A percentile compares a stretch with the other conserved stretches of the same genome.
Conservation (phyloP, 2,888 invertebrate genomes). For the Amorpha juglandis region DNA sequence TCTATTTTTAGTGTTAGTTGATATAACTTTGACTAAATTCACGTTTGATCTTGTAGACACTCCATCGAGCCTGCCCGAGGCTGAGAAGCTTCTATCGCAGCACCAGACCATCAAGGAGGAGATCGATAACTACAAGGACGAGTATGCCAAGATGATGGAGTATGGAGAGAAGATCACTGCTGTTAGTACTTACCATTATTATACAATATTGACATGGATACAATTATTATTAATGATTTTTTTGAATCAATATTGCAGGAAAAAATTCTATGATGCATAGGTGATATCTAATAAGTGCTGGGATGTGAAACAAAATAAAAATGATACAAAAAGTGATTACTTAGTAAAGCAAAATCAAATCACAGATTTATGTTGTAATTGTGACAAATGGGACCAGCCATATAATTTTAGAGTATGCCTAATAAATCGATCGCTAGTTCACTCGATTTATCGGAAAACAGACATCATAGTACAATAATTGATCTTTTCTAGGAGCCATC, state of each 20-base stretch:
- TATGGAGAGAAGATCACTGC: conserved; percentile 98
- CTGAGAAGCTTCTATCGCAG: conserved; percentile 97
- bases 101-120: conserved; percentile 99
- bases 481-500: conserved; percentile 86
- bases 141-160: conserved; percentile 99
- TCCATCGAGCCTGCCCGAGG: conserved; percentile 96
- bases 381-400: too few species aligned
- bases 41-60: conserved; percentile 84
- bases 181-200: conserved; percentile 63
- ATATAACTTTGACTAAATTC: background rate
- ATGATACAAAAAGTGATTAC: too few species aligned
- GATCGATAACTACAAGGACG: conserved; percentile 99
- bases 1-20: too few species aligned
- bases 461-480: background rate
- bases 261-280: too few species aligned
- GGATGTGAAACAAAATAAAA: too few species aligned
- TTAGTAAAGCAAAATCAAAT: too few species aligned
- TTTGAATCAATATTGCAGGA: too few species aligned
- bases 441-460: background rate
- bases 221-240: too few species aligned
- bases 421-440: too few species aligned
- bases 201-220: background rate
- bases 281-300: too few species aligned
- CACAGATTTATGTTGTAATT: too few species aligned
- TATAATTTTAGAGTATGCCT: too few species aligned